A percentile compares a stretch with the other conserved stretches of the same genome.
phyloP scores from a whole-genome alignment of 2,113 vertebrate species.

The Delphinapterus leucas region DNA sequence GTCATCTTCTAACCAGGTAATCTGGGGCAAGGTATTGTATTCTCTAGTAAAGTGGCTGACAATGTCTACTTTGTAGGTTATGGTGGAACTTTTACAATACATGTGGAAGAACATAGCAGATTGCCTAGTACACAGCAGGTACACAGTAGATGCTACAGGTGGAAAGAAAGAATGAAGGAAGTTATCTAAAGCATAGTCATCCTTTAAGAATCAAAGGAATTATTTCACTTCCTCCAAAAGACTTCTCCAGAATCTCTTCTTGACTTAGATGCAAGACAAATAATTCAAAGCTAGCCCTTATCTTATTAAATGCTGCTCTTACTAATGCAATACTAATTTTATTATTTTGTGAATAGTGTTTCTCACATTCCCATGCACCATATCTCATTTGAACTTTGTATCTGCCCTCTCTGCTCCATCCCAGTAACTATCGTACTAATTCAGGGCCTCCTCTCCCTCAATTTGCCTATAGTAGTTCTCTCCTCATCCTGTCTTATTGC shows the following conservation, averaged over 20 bases:
- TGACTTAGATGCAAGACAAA: background rate
- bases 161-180: background rate
- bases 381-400: slow-evolving; percentile 65
- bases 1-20: background rate
- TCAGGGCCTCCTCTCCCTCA: background rate
- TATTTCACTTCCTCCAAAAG: background rate
- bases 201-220: background rate
- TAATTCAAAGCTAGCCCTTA: background rate
- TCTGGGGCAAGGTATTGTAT: background rate
- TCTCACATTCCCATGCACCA: background rate
- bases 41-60: background rate
- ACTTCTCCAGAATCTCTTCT: background rate
- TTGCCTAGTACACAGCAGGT: background rate
- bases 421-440: too few relatives aligned
- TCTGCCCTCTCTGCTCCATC: background rate
- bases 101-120: background rate
- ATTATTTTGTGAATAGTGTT: background rate
- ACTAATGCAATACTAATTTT: background rate
- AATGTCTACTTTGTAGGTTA: background rate
- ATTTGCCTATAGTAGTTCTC: accelerated
- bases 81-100: background rate
- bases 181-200: background rate
- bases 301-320: background rate
- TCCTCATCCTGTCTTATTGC: background rate
- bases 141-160: background rate